Evolutionary conservation across 2,888 invertebrate species (phyloP).

Genomic region (Brachynemurus nebulosus): DNA sequence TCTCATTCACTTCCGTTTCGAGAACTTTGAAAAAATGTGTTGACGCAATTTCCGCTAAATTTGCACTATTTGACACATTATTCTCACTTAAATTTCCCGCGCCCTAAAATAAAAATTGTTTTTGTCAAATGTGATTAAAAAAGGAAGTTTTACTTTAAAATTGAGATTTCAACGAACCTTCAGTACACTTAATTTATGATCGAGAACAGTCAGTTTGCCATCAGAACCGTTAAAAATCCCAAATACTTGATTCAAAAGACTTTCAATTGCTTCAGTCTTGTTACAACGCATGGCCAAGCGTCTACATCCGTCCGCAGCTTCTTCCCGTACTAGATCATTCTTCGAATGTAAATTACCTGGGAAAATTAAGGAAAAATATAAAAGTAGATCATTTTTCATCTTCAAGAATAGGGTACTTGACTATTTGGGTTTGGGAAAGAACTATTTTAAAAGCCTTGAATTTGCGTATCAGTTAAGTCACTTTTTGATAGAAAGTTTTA

Average conservation of each 20-base stretch:
- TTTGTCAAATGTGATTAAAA: slow-evolving; percentile 2
- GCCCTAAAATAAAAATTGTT: slow-evolving; percentile 31
- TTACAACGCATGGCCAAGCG: slow-evolving; percentile 59
- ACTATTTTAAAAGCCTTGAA: too few relatives aligned
- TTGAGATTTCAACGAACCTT: slow-evolving; percentile 36
- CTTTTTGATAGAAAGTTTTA: too few relatives aligned
- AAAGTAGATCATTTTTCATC: slow-evolving; percentile 1
- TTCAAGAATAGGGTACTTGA: too few relatives aligned
- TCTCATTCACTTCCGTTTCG: slow-evolving; percentile 84
- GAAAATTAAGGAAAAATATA: slow-evolving; percentile 16
- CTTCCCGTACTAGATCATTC: slow-evolving; percentile 59
- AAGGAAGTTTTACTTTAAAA: slow-evolving; percentile 5
- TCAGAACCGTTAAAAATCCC: slow-evolving; percentile 75
- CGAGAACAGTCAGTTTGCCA: slow-evolving; percentile 78
- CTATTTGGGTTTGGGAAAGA: too few relatives aligned
- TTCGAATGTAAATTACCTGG: slow-evolving; percentile 72
- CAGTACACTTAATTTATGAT: slow-evolving; percentile 77
- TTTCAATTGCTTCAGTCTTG: slow-evolving; percentile 47
- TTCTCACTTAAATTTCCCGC: slow-evolving; percentile 62
- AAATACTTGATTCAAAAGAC: slow-evolving; percentile 56
- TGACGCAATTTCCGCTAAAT: slow-evolving; percentile 44
- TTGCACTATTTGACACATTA: slow-evolving; percentile 43
- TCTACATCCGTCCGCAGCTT: slow-evolving; percentile 59
- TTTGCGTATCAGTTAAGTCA: too few relatives aligned
- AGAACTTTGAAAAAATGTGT: slow-evolving; percentile 62